phyloP scores from a whole-genome alignment of 2,797 vertebrate species.

The Brachyrhaphis roseni region DNA sequence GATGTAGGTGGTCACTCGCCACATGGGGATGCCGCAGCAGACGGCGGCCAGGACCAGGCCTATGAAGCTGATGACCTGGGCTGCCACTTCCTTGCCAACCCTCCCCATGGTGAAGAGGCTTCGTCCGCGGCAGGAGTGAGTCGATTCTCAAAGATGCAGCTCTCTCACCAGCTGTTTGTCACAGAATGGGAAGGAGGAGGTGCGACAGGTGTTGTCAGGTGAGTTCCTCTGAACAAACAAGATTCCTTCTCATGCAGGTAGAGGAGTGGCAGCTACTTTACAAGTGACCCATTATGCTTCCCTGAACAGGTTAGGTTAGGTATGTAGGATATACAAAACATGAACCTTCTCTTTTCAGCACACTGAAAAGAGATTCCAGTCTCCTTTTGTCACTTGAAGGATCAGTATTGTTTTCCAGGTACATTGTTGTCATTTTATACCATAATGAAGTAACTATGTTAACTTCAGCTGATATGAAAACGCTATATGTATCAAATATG shows the following conservation, averaged over 20 bases:
- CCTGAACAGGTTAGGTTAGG: too few species aligned
- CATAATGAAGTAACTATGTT: too few species aligned
- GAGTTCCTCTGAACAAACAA: slow-evolving; percentile 67
- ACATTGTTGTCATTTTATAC: too few species aligned
- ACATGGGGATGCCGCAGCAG: slow-evolving; percentile 79
- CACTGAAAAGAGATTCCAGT: too few species aligned
- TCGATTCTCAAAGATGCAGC: slow-evolving; percentile 10
- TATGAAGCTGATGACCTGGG: slow-evolving; percentile 74
- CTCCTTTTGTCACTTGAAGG: too few species aligned
- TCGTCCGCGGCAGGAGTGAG: slow-evolving; percentile 24
- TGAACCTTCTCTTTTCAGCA: too few species aligned
- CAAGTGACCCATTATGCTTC: not conserved
- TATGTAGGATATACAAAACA: too few species aligned
- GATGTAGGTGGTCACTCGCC: slow-evolving; percentile 79
- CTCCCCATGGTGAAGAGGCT: slow-evolving; percentile 73
- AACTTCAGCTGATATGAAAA: too few species aligned
- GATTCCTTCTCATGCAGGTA: slow-evolving; percentile 61
- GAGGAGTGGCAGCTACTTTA: slow-evolving; percentile 49
- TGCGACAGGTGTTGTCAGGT: slow-evolving; percentile 35
- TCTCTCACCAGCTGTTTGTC: slow-evolving; percentile 39
- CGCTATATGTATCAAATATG: too few species aligned
- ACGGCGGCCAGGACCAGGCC: slow-evolving; percentile 74
- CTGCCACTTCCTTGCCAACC: slow-evolving; percentile 75
- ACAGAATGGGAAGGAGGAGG: slow-evolving; percentile 53
- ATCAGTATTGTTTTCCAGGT: too few species aligned